Conservation (phyloP, 2,113 vertebrate species). For the Dipodomys merriami region DNA sequence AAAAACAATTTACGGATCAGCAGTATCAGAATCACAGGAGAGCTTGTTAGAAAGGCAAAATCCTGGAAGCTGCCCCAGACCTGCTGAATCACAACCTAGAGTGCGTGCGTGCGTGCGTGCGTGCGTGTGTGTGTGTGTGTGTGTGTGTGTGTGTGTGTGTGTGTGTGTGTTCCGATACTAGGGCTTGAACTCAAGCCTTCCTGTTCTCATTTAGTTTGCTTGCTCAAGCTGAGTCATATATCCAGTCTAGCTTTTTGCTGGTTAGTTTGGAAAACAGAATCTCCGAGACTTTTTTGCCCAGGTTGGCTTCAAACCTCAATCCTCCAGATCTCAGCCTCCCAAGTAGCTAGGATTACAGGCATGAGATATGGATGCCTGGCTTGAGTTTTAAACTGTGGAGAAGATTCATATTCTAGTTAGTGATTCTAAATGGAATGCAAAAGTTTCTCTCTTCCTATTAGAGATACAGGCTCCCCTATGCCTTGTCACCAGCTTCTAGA, state of each 20-base stretch:
- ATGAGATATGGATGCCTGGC: background rate
- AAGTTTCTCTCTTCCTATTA: background rate
- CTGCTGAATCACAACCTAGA: background rate
- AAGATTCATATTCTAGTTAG: background rate
- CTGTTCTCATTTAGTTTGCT: too few relatives aligned
- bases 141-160: background rate
- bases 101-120: too few relatives aligned
- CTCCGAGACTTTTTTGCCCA: too few relatives aligned
- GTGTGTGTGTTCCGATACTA: too few relatives aligned
- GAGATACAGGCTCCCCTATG: background rate
- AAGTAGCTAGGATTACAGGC: too few relatives aligned
- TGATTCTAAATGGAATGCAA: background rate
- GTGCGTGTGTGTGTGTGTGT: too few relatives aligned
- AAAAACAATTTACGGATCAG: background rate
- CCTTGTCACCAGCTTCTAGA: background rate
- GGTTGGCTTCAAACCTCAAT: too few relatives aligned
- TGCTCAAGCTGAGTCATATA: too few relatives aligned
- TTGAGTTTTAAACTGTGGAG: background rate
- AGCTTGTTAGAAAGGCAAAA: conserved; percentile 30
- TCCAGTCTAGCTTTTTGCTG: too few relatives aligned
- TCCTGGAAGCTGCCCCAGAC: background rate
- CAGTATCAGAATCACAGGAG: background rate
- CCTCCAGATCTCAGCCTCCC: too few relatives aligned
- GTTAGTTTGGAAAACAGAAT: too few relatives aligned
- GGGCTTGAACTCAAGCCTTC: too few relatives aligned